Evolutionary conservation across 2,888 invertebrate genomes (phyloP), one percentile per base, ranked within the genome.

Genomic region (Macaria notata): DNA sequence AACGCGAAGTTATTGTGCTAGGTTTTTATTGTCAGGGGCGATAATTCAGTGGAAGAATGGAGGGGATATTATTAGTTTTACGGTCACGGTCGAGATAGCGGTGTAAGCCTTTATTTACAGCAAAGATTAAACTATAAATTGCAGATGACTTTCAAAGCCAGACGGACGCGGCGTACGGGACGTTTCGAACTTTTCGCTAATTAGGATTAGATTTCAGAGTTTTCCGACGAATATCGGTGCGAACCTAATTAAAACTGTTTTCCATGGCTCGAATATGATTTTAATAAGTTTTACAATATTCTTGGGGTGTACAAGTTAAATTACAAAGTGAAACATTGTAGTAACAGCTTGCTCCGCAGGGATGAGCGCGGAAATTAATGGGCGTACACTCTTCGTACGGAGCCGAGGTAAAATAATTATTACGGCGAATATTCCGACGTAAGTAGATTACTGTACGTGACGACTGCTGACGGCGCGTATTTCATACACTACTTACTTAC

Each of bases 61-160:
- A 45, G 41, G 54, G 45, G 46, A 52, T 49, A 49, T 54, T 48
- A 57, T 47, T 57, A 60, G 53, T 57, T 61, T 56, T 49, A 50
- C 36, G 48, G 49, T 49, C 45, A 31, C 46, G 46, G 47, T 52
- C 43, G n/a, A 44, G 44, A 58, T 42, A 49, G 54, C 44, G 29
- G 53, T 58, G 54, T 61, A 51, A 58, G 56, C 57, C 62, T 65
- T 65, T 67, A 66, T 66, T 67, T 69, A 63, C 61, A 70, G 64
- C 61, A 63, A 61, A 58, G 65, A 74, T 72, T 72, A 70, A 63
- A 67, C 68, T 69, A 68, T 70, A 65, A 68, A 70, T 75, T 61
- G 67, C 66, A 57, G 66, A 70, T 58, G 66, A 62, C 54, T 64
- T 62, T 58, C 50, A 61, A 36, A 62, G 63, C 52, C 60, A 64